Percentiles rank a stretch among this genome's conserved stretches.
These are phyloP conservation scores for Scylla paramamosain DNA, from an alignment of 1,140 invertebrate species.

Conservation along the genomic window DNA sequence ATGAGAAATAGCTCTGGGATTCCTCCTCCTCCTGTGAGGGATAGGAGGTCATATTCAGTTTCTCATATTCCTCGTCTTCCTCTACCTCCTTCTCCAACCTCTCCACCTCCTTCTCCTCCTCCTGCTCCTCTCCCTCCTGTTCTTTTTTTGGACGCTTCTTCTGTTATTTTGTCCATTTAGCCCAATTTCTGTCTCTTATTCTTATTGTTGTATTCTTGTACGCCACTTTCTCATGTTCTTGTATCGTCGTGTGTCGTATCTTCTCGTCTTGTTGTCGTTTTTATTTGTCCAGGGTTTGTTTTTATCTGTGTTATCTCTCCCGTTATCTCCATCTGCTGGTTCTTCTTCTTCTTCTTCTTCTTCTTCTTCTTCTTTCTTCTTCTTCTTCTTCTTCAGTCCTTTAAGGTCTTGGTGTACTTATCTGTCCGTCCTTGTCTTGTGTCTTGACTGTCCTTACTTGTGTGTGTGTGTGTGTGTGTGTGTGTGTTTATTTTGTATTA, in stretches of 20 bases:
- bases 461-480: too few species aligned
- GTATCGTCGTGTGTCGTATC: background rate
- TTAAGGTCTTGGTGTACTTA: too few species aligned
- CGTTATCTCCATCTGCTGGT: background rate
- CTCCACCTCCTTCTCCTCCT: background rate
- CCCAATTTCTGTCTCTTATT: too few species aligned
- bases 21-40: background rate
- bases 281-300: background rate
- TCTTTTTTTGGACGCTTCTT: background rate
- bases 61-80: background rate
- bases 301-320: background rate
- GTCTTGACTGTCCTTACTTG: too few species aligned
- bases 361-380: background rate
- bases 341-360: background rate
- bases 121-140: background rate
- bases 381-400: too few species aligned
- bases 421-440: too few species aligned
- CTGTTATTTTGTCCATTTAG: background rate
- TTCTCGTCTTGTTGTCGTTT: too few species aligned
- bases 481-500: too few species aligned
- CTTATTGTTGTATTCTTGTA: background rate
- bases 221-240: background rate
- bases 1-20: background rate
- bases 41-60: background rate
- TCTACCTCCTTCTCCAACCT: background rate